phyloP scores from a whole-genome alignment of 2,888 invertebrate species.

The Nycteola revayana region DNA sequence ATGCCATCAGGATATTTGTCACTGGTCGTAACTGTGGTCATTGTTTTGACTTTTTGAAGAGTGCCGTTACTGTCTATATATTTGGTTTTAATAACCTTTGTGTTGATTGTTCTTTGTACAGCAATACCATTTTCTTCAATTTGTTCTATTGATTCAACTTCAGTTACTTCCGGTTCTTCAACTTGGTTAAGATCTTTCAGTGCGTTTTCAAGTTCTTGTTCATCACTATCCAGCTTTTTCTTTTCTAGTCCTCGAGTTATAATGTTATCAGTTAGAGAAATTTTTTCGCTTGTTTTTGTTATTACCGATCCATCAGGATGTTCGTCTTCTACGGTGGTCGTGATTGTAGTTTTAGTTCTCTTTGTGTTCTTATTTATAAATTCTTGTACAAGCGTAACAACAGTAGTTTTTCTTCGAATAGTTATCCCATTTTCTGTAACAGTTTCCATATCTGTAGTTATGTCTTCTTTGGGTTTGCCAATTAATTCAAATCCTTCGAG shows the following conservation, averaged over 20 bases:
- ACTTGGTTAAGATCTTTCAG: slow-evolving; percentile 31
- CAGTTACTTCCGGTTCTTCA: slow-evolving; percentile 39
- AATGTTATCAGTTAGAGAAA: slow-evolving; percentile 54
- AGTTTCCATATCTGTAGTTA: slow-evolving; percentile 42
- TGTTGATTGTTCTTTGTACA: slow-evolving; percentile 50
- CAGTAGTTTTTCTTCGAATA: slow-evolving; percentile 58
- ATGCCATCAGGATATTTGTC: slow-evolving; percentile 63
- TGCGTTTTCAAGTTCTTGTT: slow-evolving; percentile 8
- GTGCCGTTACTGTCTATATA: slow-evolving; percentile 44
- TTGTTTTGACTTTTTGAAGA: slow-evolving; percentile 52
- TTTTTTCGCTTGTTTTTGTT: slow-evolving; percentile 66
- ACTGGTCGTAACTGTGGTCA: slow-evolving; percentile 56
- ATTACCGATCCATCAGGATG: slow-evolving; percentile 65
- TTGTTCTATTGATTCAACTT: slow-evolving; percentile 37
- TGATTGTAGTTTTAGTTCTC: slow-evolving; percentile 56
- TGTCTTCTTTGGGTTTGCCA: slow-evolving; percentile 48
- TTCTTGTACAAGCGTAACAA: slow-evolving; percentile 49
- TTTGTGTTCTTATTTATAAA: slow-evolving; percentile 48
- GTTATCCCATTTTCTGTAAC: slow-evolving; percentile 48
- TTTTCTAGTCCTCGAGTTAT: slow-evolving; percentile 20
- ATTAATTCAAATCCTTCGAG: slow-evolving; percentile 44
- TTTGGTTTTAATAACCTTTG: slow-evolving; percentile 52
- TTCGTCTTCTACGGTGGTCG: slow-evolving; percentile 62
- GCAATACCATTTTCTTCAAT: slow-evolving; percentile 42
- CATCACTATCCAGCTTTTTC: slow-evolving; percentile 4